Evolutionary conservation across 2,888 invertebrate species (phyloP), one percentile per base, ranked within the genome.

Genomic region (Pimpla rufipes): DNA sequence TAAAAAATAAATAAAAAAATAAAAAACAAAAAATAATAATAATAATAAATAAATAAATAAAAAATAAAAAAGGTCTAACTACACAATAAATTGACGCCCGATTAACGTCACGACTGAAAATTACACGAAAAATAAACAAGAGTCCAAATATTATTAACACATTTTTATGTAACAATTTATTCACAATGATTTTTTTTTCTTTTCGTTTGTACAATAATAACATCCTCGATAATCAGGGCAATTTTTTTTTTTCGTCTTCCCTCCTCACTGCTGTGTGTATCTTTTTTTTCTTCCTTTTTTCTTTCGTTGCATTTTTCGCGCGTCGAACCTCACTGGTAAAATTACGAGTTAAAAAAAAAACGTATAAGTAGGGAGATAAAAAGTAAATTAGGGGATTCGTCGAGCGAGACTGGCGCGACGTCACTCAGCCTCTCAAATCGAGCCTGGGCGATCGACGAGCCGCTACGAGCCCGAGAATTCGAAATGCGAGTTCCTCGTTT

Each of bases 121-220:
- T 50, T 23, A 55, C 2, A 45, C 11, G 5, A 0, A n/a, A n/a
- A n/a, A n/a, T n/a, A n/a, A n/a, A n/a, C n/a, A n/a, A n/a, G n/a
- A n/a, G 2, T 29, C 11, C 7, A 45, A 11, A n/a, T n/a, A n/a
- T n/a, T 59, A 37, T 21, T 37, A 50, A 52, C 16, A 67, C 42
- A 71, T 84, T 91, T 92, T 93, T 92, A 88, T 88, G 89, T 93
- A 93, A 93, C 92, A 92, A 92, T 93, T 93, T 92, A 93, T 93
- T 92, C 82, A 85, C 79, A 81, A 47, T 79, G 4, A 21, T 85
- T 86, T 81, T 82, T 81, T 84, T 75, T 73, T 66, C 35, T 79
- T 71, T 81, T 86, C 83, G 75, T 79, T 85, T 88, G 81, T 86
- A 83, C 83, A 83, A 55, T 76, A 67, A 76, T 83, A 83, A 83